Conservation (phyloP, 1,140 invertebrate genomes). For the Atopsyche davidsoni region DNA sequence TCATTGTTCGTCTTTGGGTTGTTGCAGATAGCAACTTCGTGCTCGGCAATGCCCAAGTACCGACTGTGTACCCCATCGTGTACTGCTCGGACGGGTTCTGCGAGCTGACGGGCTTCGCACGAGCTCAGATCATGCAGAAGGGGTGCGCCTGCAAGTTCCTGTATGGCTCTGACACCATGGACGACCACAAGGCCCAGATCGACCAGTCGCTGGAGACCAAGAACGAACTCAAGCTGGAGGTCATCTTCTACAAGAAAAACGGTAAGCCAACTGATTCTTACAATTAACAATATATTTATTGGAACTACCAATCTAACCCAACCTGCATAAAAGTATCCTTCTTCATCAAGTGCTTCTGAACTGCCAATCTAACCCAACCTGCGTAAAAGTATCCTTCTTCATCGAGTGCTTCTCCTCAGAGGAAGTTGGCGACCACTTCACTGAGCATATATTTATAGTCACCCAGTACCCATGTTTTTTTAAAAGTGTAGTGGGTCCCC, state of each 20-base stretch:
- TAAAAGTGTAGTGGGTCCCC: too few species aligned
- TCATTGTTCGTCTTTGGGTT: constrained; percentile 33
- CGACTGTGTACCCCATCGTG: constrained; percentile 81
- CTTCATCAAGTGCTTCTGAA: too few species aligned
- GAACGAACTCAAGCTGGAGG: constrained; percentile 87
- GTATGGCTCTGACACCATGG: constrained; percentile 83
- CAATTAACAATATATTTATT: too few species aligned
- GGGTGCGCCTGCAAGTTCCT: constrained; percentile 94
- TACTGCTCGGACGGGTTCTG: constrained; percentile 98
- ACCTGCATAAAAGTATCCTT: too few species aligned
- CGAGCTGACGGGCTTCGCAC: constrained; percentile 87
- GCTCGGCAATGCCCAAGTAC: constrained; percentile 92
- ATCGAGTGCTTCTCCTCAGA: too few species aligned
- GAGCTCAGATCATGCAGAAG: constrained; percentile 96
- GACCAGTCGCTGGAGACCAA: constrained; percentile 84
- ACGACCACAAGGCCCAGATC: constrained; percentile 83
- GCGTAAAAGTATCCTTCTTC: too few species aligned
- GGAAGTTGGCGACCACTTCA: too few species aligned
- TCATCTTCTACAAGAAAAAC: constrained; percentile 92
- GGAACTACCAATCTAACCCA: too few species aligned
- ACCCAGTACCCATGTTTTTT: too few species aligned
- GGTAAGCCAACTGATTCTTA: constrained; percentile 73
- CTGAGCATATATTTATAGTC: too few species aligned
- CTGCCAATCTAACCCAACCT: too few species aligned
- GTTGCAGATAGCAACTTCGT: constrained; percentile 97